phyloP scores from a whole-genome alignment of 1,140 invertebrate species.

The Scaptomyza graminum region DNA sequence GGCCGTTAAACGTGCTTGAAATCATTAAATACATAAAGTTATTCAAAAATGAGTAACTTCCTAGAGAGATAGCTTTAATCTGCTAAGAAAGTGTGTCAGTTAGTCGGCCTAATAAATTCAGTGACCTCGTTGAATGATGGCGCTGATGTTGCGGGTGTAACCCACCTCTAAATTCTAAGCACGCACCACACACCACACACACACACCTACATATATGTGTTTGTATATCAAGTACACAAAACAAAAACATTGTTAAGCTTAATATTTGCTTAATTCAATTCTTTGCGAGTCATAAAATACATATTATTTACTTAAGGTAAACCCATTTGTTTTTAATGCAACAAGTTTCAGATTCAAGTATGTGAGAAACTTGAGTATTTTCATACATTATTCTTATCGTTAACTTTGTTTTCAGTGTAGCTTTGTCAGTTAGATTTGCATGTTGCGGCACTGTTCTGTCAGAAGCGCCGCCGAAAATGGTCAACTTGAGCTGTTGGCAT shows the following conservation, averaged over 20 bases:
- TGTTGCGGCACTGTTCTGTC: conserved; percentile 22
- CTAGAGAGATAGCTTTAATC: background rate
- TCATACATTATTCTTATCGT: too few species aligned
- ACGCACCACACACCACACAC: conserved; percentile 13
- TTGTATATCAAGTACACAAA: background rate
- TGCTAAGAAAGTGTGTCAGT: conserved; percentile 40
- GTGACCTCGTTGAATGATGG: conserved; percentile 31
- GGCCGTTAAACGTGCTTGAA: conserved; percentile 11
- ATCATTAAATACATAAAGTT: background rate
- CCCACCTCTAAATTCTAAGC: conserved; percentile 29
- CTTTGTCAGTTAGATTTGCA: conserved; percentile 19
- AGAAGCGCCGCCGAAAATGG: conserved; percentile 11
- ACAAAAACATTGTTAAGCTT: background rate
- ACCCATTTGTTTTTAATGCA: too few species aligned
- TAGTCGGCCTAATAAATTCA: conserved; percentile 16
- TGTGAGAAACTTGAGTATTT: too few species aligned
- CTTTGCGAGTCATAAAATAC: too few species aligned
- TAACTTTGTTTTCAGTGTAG: background rate
- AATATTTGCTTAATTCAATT: too few species aligned
- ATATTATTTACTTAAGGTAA: too few species aligned
- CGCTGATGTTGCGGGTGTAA: conserved; percentile 24
- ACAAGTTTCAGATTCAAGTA: too few species aligned
- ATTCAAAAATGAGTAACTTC: background rate
- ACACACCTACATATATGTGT: background rate
- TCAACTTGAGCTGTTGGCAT: conserved; percentile 9